Percentiles rank a stretch among this genome's conserved stretches.
Conservation (phyloP, 1,140 invertebrate species). For the Hycleus cichorii region DNA sequence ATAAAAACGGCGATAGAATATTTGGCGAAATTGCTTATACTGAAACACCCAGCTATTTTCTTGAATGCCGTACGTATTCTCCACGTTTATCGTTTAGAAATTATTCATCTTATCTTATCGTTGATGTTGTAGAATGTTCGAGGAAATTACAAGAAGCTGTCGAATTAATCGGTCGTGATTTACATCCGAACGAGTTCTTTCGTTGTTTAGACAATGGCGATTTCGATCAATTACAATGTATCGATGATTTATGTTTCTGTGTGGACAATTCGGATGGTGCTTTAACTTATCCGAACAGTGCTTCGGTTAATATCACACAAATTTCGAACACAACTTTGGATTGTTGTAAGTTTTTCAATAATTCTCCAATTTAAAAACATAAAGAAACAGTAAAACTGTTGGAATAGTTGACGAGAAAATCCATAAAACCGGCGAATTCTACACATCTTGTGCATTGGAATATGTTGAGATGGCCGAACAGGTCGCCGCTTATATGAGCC, state of each 20-base stretch:
- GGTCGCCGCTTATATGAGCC: constrained; percentile 37
- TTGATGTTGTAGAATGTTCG: constrained; percentile 42
- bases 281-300: constrained; percentile 27
- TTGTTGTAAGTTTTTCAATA: constrained; percentile 46
- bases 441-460: constrained; percentile 43
- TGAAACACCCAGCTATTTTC: constrained; percentile 35
- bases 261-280: constrained; percentile 45
- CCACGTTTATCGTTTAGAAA: not conserved
- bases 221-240: constrained; percentile 50
- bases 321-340: constrained; percentile 38
- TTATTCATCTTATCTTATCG: not conserved
- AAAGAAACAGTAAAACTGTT: not conserved
- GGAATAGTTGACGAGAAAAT: constrained; percentile 31
- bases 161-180: constrained; percentile 23
- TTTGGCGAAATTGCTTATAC: constrained; percentile 50
- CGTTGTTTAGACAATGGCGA: constrained; percentile 48
- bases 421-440: constrained; percentile 39
- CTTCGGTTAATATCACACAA: constrained; percentile 39
- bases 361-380: not conserved
- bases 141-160: constrained; percentile 37
- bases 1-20: constrained; percentile 48
- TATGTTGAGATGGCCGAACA: constrained; percentile 36
- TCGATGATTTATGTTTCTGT: constrained; percentile 48
- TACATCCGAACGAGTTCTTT: constrained; percentile 32
- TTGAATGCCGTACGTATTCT: constrained; percentile 49